Evolutionary conservation across 1,140 invertebrate species (phyloP).

Genomic region (Diabrotica virgifera): DNA sequence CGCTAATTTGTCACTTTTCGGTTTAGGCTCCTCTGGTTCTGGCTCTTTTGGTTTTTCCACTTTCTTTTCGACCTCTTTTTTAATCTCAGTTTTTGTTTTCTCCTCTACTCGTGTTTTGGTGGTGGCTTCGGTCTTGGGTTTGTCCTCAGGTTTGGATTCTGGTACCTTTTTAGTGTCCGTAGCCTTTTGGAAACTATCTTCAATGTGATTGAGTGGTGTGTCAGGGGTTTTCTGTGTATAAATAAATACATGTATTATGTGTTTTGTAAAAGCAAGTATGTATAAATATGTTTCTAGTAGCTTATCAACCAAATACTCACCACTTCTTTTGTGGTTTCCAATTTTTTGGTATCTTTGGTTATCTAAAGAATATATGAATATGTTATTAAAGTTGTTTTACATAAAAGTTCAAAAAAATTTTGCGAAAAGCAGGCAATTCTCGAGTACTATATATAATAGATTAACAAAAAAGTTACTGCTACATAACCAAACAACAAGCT

Average conservation of each 20-base stretch:
- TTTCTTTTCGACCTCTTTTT: conserved; percentile 6
- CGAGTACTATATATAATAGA: no score
- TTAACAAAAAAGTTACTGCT: no score
- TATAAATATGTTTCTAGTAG: conserved; percentile 6
- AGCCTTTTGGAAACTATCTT: conserved; percentile 45
- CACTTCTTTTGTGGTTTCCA: conserved; percentile 42
- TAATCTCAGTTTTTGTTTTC: conserved; percentile 8
- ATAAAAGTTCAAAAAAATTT: no score
- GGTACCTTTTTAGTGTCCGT: conserved; percentile 42
- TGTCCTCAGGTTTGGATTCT: conserved; percentile 47
- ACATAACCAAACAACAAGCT: no score
- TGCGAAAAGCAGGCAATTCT: no score
- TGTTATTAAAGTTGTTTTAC: background rate
- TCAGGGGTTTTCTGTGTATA: conserved; percentile 48
- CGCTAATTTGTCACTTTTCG: background rate
- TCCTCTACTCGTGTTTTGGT: conserved; percentile 5
- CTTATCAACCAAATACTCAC: conserved; percentile 34
- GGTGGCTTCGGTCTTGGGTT: conserved; percentile 34
- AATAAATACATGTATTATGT: conserved; percentile 15
- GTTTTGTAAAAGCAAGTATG: conserved; percentile 2
- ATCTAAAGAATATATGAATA: conserved; percentile 17
- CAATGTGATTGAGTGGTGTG: conserved; percentile 50
- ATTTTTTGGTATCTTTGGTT: conserved; percentile 35
- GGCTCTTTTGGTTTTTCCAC: conserved; percentile 12
- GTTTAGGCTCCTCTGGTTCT: background rate